A percentile compares a stretch with the other conserved stretches of the same genome.
These are phyloP conservation scores for Tenebrosternarchus preto DNA, from an alignment of 2,113 vertebrate genomes.

Conservation along the genomic window DNA sequence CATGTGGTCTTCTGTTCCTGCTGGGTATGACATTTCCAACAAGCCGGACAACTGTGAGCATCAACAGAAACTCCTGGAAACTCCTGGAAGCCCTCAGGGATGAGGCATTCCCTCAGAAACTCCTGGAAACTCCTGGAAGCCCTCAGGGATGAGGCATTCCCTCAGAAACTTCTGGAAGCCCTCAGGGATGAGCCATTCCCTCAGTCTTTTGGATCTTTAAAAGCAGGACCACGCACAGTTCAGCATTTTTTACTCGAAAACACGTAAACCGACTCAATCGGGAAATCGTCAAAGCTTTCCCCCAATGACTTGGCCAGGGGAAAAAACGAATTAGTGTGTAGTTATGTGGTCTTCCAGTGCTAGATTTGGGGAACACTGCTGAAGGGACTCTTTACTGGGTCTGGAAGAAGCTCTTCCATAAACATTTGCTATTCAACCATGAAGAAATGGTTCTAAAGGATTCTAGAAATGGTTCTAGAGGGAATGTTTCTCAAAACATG, in stretches of 20 bases:
- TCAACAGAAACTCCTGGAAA: background rate
- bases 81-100: background rate
- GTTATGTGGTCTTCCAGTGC: background rate
- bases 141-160: background rate
- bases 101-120: background rate
- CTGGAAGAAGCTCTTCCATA: background rate
- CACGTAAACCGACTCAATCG: background rate
- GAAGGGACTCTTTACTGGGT: too few species aligned
- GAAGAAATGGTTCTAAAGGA: background rate
- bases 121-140: background rate
- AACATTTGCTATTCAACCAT: background rate
- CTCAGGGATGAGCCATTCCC: background rate
- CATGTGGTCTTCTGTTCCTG: slow-evolving; percentile 44
- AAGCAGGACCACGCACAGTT: background rate
- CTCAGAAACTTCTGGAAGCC: background rate
- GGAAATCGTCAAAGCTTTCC: background rate
- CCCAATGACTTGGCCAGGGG: background rate
- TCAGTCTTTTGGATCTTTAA: too few species aligned
- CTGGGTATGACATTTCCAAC: slow-evolving; percentile 36
- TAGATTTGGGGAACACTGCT: too few species aligned
- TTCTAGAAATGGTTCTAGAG: background rate
- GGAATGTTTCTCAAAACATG: background rate
- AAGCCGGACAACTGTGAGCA: slow-evolving; percentile 13
- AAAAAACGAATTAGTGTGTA: background rate
- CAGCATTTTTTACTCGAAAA: background rate